Base-by-base conservation (phyloP, 2,888 invertebrate genomes). In the Hyposoter dolosus region DNA sequence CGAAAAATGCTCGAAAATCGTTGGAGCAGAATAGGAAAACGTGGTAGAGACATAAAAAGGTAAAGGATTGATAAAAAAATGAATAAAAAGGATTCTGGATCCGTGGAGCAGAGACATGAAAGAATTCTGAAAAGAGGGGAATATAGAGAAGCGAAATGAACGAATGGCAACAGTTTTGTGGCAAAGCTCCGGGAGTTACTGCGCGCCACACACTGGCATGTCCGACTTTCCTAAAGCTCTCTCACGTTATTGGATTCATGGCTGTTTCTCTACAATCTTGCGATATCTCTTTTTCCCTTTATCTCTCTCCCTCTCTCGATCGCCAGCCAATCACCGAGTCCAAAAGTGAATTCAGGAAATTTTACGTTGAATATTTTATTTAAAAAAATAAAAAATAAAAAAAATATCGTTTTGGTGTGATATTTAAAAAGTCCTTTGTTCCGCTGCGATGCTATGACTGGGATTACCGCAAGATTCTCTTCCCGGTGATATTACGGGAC, bases 181-280 rank as follows among this genome's bases (percentile, higher is more conserved):
- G 77, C 15, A 56, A 50, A 85, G 75, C 75, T 81, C 45, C 9
- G 45, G 17, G 3, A 12, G n/a, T 19, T 74, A 40, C 23, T 81
- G 53, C 60, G 53, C 60, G 68, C 53, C 28, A 28, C 3, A 1
- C 53, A 50, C 60, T 68, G 60, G 15, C 50, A 56, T 66, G 56
- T 66, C 60, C 23, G 69, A 66, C 77, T 56, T 72, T 35, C 47
- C 60, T 47, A 78, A 81, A 83, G 72, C 66, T 47, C 71, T 68
- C 65, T 50, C 68, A 71, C 75, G 72, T 88, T 88, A 88, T 88
- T 87, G 86, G 84, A 84, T 84, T 86, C 81, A 65, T 80, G 74
- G 74, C 69, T 50, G 45, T 65, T 78, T 68, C 77, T 68, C 68
- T 88, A 82, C 87, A 79, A 71, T 80, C 56, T 74, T 79, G 19